Evolutionary conservation across 2,888 invertebrate species (phyloP).

Genomic region (Nephrotoma appendiculata): DNA sequence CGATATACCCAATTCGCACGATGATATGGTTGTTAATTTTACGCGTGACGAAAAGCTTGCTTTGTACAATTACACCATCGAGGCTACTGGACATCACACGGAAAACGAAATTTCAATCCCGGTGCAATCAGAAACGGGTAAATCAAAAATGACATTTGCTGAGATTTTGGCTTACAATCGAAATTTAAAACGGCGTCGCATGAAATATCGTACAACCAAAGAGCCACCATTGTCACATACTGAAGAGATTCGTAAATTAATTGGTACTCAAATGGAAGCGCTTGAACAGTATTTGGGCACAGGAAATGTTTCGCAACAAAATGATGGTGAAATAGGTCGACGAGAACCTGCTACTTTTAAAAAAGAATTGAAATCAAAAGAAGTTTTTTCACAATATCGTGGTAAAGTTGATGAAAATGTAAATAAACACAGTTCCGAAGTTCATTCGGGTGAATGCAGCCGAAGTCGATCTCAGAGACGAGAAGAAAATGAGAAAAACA

Average conservation of each 20-base stretch:
- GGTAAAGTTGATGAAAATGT: background rate
- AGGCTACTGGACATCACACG: constrained; percentile 16
- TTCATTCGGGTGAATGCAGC: background rate
- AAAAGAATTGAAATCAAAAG: background rate
- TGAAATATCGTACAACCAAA: constrained; percentile 24
- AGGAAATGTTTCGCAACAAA: background rate
- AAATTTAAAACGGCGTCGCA: constrained; percentile 20
- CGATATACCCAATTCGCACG: background rate
- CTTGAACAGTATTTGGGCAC: constrained; percentile 17
- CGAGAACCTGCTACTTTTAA: background rate
- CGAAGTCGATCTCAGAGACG: background rate
- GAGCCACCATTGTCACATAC: constrained; percentile 19
- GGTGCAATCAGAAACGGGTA: constrained; percentile 14
- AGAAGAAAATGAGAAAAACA: background rate
- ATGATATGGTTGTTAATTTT: background rate
- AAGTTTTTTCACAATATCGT: background rate
- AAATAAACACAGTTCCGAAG: background rate
- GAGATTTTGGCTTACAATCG: constrained; percentile 24
- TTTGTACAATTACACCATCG: constrained; percentile 23
- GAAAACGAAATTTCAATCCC: constrained; percentile 16
- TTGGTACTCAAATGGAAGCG: constrained; percentile 28
- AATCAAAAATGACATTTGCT: constrained; percentile 18
- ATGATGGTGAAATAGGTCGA: background rate
- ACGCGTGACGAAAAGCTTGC: constrained; percentile 16
- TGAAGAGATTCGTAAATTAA: constrained; percentile 25